A percentile compares a stretch with the other conserved stretches of the same genome.
These are phyloP conservation scores for Oryzias sinensis DNA, from an alignment of 2,797 vertebrate species.

Conservation along the genomic window DNA sequence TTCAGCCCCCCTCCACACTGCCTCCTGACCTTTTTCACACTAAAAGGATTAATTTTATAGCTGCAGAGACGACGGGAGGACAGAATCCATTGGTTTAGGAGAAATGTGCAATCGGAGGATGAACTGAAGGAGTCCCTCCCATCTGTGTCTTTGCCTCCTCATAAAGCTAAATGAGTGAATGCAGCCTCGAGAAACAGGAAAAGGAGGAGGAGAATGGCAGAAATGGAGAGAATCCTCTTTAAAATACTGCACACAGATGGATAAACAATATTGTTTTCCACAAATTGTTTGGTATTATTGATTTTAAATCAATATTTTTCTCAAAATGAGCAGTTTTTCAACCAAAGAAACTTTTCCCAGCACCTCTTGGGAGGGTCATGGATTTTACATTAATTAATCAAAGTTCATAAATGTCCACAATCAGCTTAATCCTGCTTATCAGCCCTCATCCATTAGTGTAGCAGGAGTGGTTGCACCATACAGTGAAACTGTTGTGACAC, in stretches of 20 bases:
- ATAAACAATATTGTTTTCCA: too few relatives aligned
- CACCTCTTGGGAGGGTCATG: too few relatives aligned
- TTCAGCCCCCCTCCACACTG: slow-evolving; percentile 3
- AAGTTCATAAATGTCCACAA: too few relatives aligned
- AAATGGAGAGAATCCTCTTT: neutral
- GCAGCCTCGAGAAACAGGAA: slow-evolving; percentile 42
- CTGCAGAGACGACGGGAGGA: neutral
- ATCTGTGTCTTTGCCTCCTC: slow-evolving; percentile 62
- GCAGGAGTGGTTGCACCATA: too few relatives aligned
- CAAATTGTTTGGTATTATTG: too few relatives aligned
- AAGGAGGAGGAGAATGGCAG: slow-evolving; percentile 6
- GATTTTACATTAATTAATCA: too few relatives aligned
- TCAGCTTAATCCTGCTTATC: too few relatives aligned
- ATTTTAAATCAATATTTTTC: too few relatives aligned
- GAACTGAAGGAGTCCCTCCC: slow-evolving; percentile 60
- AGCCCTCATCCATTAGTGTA: too few relatives aligned
- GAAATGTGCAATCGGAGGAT: slow-evolving; percentile 60
- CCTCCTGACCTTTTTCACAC: slow-evolving; percentile 5
- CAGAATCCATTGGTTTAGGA: neutral
- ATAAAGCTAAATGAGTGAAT: slow-evolving; percentile 65
- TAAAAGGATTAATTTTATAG: neutral
- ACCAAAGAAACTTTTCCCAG: too few relatives aligned
- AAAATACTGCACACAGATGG: slow-evolving; percentile 5
- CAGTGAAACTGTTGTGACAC: too few relatives aligned
- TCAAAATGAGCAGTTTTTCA: too few relatives aligned